These are phyloP conservation scores for Bombus breviceps DNA, from an alignment of 1,140 invertebrate species.

Conservation along the genomic window DNA sequence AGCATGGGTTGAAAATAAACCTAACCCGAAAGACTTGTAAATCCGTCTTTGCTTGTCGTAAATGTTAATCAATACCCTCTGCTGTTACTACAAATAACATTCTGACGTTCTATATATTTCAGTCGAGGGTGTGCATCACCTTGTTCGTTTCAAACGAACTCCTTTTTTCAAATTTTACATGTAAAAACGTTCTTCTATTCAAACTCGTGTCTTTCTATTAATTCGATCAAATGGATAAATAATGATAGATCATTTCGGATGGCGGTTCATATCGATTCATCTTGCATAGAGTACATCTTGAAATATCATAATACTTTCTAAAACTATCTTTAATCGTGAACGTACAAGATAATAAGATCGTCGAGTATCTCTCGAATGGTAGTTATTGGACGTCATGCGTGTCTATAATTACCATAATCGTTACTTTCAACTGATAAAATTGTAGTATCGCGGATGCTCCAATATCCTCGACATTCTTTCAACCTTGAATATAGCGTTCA, in stretches of 20 bases:
- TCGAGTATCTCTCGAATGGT: too few species aligned
- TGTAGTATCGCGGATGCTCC: too few species aligned
- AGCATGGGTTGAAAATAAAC: slow-evolving; percentile 11
- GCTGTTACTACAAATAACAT: neutral
- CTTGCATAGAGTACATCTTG: neutral
- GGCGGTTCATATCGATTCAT: neutral
- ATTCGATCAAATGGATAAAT: neutral
- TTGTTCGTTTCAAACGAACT: too few species aligned
- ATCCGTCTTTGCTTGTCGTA: neutral
- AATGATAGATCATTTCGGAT: too few species aligned
- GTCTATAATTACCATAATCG: too few species aligned
- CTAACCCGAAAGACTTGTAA: neutral
- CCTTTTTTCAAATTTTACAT: neutral
- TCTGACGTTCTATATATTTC: neutral
- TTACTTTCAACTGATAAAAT: neutral
- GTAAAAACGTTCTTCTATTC: neutral
- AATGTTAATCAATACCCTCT: neutral
- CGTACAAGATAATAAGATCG: neutral
- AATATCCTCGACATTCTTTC: neutral
- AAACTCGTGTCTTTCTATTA: neutral
- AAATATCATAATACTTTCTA: neutral
- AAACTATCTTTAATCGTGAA: neutral
- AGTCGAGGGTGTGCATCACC: neutral
- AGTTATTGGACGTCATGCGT: neutral
- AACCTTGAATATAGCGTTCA: neutral